Percentiles rank a stretch among this genome's conserved stretches.
These are phyloP conservation scores for Amphipoea lucens DNA, from an alignment of 2,888 invertebrate species.

Conservation along the genomic window DNA sequence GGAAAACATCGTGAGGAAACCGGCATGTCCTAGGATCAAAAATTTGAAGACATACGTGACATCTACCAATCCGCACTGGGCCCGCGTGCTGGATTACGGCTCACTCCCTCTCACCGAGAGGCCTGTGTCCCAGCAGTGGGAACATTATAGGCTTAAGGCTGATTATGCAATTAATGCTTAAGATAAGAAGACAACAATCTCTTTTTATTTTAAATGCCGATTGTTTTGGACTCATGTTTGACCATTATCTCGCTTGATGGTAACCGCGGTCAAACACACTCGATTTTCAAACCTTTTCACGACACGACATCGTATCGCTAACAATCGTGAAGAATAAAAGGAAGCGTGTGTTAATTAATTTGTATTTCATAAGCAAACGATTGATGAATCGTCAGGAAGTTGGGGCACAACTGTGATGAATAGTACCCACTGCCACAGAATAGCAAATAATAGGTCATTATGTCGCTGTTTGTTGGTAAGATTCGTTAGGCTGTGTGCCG, in stretches of 20 bases:
- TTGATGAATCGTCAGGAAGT: conserved; percentile 66
- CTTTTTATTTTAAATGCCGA: too few relatives aligned
- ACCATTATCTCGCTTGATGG: too few relatives aligned
- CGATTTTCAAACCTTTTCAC: neutral
- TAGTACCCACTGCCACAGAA: conserved; percentile 22
- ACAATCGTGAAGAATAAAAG: conserved; percentile 24
- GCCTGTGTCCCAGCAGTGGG: too few relatives aligned
- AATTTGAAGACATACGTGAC: too few relatives aligned
- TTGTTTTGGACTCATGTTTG: too few relatives aligned
- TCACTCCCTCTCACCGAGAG: too few relatives aligned
- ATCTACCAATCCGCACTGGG: too few relatives aligned
- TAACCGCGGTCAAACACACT: too few relatives aligned
- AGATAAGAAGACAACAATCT: neutral
- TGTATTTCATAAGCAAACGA: conserved; percentile 76
- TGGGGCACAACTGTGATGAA: conserved; percentile 54
- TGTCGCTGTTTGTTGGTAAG: conserved; percentile 22
- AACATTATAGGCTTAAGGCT: too few relatives aligned
- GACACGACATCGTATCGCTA: neutral
- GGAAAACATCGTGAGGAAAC: neutral
- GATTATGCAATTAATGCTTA: neutral
- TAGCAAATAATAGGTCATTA: conserved; percentile 1
- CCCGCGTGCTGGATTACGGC: too few relatives aligned
- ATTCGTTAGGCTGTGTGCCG: neutral
- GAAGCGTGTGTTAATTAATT: conserved; percentile 74
- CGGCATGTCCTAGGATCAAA: too few relatives aligned